Conservation (phyloP, 2,888 invertebrate genomes). For the Shargacucullia verbasci region DNA sequence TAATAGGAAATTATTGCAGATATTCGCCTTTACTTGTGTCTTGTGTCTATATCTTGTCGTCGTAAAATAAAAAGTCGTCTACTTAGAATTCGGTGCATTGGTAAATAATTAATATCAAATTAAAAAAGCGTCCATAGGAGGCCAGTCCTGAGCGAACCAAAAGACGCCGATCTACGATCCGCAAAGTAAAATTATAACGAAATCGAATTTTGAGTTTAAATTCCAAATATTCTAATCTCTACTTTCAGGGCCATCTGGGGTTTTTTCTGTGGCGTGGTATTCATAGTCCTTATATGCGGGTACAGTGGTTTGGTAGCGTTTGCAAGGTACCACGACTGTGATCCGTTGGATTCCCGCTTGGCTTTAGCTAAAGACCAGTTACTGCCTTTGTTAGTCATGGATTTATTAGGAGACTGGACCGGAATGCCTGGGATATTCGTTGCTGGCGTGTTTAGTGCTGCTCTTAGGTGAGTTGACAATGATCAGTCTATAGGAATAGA, state of each 20-base stretch:
- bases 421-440: constrained; percentile 96
- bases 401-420: constrained; percentile 92
- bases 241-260: constrained; percentile 91
- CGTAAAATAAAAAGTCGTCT: too few relatives aligned
- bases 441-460: constrained; percentile 97
- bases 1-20: too few relatives aligned
- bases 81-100: too few relatives aligned
- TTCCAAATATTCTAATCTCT: neutral
- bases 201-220: too few relatives aligned
- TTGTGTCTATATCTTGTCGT: too few relatives aligned
- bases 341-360: constrained; percentile 91
- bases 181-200: too few relatives aligned
- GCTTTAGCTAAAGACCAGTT: constrained; percentile 94
- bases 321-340: constrained; percentile 93
- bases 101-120: too few relatives aligned
- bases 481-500: too few relatives aligned
- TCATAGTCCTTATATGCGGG: constrained; percentile 91
- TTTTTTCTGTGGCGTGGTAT: constrained; percentile 91
- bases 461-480: constrained; percentile 90
- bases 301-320: constrained; percentile 93
- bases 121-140: too few relatives aligned
- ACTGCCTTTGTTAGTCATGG: constrained; percentile 95
- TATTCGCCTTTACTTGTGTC: too few relatives aligned
- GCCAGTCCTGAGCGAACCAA: too few relatives aligned
- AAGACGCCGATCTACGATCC: too few relatives aligned